phyloP scores from a whole-genome alignment of 2,888 invertebrate genomes.

The Drosophila falleni region DNA sequence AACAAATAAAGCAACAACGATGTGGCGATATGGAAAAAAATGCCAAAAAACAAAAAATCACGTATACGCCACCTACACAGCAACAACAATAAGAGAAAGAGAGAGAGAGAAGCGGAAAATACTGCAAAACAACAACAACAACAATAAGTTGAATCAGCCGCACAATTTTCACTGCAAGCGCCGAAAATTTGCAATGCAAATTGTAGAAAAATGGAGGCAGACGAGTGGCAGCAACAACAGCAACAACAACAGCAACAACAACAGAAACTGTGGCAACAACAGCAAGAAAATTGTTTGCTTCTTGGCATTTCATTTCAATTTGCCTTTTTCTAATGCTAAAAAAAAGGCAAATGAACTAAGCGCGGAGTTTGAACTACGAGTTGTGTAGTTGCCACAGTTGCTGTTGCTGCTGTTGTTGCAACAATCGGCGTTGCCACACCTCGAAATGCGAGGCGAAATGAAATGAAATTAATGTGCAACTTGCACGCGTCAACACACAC shows the following conservation, averaged over 20 bases:
- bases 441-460: slow-evolving; percentile 72
- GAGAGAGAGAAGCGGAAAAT: slow-evolving; percentile 1
- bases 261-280: slow-evolving; percentile 31
- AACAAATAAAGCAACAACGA: slow-evolving; percentile 33
- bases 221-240: slow-evolving; percentile 49
- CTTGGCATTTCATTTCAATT: slow-evolving; percentile 75
- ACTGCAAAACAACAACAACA: slow-evolving; percentile 8
- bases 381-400: slow-evolving; percentile 32
- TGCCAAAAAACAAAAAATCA: slow-evolving; percentile 56
- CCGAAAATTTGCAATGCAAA: slow-evolving; percentile 81
- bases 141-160: slow-evolving; percentile 27
- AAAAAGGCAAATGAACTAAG: slow-evolving; percentile 81
- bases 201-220: slow-evolving; percentile 52
- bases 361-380: slow-evolving; percentile 77
- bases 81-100: slow-evolving; percentile 6
- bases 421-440: slow-evolving; percentile 80
- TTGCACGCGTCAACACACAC: slow-evolving; percentile 75
- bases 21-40: slow-evolving; percentile 58
- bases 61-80: slow-evolving; percentile 65
- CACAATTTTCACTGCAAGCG: slow-evolving; percentile 71
- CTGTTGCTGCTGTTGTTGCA: slow-evolving; percentile 48
- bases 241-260: slow-evolving; percentile 26
- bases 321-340: slow-evolving; percentile 78
- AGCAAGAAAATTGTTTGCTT: slow-evolving; percentile 63
- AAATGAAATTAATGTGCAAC: slow-evolving; percentile 82